Percentiles rank a stretch among this genome's conserved stretches.
Conservation (phyloP, 2,113 vertebrate genomes). For the Indri indri region DNA sequence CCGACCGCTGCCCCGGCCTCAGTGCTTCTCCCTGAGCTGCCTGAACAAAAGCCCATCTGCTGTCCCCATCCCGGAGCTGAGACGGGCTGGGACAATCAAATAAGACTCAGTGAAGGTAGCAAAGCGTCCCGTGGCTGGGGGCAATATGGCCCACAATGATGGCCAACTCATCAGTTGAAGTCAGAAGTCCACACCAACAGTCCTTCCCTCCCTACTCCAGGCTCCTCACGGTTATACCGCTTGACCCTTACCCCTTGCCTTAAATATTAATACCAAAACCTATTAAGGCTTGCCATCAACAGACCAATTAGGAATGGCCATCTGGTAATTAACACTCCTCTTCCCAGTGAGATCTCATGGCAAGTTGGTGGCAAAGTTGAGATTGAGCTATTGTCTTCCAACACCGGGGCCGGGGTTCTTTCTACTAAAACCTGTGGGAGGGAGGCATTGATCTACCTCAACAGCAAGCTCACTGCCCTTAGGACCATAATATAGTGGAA, state of each 20-base stretch:
- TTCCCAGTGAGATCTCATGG: neutral
- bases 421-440: neutral
- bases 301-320: neutral
- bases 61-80: neutral
- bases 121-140: no score
- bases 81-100: neutral
- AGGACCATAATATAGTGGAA: neutral
- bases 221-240: neutral
- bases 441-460: neutral
- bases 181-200: accelerated
- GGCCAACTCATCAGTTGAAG: neutral
- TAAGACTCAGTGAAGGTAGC: accelerated
- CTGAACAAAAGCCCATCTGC: neutral
- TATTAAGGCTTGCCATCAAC: neutral
- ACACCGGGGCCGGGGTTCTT: neutral
- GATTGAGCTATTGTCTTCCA: neutral
- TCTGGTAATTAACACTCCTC: neutral
- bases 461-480: no score
- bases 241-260: no score
- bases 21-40: neutral
- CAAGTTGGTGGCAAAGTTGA: neutral
- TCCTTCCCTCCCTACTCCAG: neutral
- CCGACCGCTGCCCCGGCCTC: no score
- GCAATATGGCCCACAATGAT: neutral
- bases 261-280: neutral